A percentile compares a stretch with the other conserved stretches of the same genome.
These are phyloP conservation scores for Hirtodrosophila alboralis DNA, from an alignment of 2,888 invertebrate species.

Conservation along the genomic window DNA sequence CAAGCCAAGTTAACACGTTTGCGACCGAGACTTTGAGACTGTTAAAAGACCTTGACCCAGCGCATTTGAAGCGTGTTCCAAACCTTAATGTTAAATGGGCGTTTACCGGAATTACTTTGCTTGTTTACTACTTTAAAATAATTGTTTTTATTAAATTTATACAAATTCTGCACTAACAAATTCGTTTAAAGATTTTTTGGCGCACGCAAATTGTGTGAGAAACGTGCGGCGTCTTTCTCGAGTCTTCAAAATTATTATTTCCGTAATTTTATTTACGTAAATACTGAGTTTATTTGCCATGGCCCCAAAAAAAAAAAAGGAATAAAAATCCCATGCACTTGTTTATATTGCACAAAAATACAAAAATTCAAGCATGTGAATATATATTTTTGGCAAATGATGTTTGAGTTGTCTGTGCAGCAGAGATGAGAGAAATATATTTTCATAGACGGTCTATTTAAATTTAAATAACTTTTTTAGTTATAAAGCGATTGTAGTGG, in stretches of 20 bases:
- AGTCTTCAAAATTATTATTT: slow-evolving; percentile 54
- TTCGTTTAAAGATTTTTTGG: slow-evolving; percentile 14
- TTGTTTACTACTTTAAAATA: slow-evolving; percentile 16
- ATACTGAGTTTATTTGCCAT: slow-evolving; percentile 46
- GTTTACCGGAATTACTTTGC: slow-evolving; percentile 35
- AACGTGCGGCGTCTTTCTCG: slow-evolving; percentile 49
- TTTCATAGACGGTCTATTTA: neutral
- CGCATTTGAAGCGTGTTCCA: too few species aligned
- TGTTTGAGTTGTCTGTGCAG: slow-evolving; percentile 1
- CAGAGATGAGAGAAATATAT: slow-evolving; percentile 4
- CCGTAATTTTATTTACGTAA: slow-evolving; percentile 46
- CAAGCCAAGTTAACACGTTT: slow-evolving; percentile 58
- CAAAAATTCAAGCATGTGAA: slow-evolving; percentile 8
- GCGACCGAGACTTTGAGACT: slow-evolving; percentile 13
- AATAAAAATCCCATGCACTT: slow-evolving; percentile 56
- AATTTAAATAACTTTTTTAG: neutral
- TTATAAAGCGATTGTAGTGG: neutral
- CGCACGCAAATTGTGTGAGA: slow-evolving; percentile 27
- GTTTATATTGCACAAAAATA: slow-evolving; percentile 46
- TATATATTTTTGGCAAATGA: slow-evolving; percentile 10
- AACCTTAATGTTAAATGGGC: slow-evolving; percentile 47
- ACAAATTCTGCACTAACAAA: slow-evolving; percentile 18
- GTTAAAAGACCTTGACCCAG: slow-evolving; percentile 58
- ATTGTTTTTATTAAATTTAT: too few species aligned
- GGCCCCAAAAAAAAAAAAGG: too few species aligned